Percentiles rank a stretch among this genome's conserved stretches.
Evolutionary conservation across 2,888 invertebrate genomes (phyloP).

Genomic region (Leucophenga montana): DNA sequence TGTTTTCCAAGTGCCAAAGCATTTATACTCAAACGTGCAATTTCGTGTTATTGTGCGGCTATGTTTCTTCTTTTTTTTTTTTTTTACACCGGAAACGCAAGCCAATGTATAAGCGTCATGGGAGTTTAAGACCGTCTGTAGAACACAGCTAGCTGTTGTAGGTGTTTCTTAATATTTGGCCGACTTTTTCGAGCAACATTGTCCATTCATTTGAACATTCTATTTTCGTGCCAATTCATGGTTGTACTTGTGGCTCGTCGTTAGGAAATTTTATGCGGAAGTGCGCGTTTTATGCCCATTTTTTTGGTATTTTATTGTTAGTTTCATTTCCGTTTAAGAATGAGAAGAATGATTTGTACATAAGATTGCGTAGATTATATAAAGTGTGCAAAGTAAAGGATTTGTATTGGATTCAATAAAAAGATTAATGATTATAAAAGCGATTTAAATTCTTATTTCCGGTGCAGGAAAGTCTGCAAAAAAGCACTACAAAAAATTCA

Average conservation of each 20-base stretch:
- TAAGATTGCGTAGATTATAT: constrained; percentile 27
- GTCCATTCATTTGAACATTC: too few species aligned
- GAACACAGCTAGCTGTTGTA: background rate
- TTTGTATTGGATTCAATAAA: too few species aligned
- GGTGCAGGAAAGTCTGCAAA: too few species aligned
- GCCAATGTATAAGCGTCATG: constrained; percentile 29
- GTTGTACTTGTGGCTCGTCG: constrained; percentile 26
- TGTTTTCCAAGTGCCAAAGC: constrained; percentile 55
- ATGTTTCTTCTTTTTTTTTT: constrained; percentile 54
- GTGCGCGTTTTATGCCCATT: constrained; percentile 61
- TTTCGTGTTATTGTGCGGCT: constrained; percentile 64
- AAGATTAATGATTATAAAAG: too few species aligned
- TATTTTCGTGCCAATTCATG: constrained; percentile 8
- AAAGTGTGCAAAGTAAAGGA: too few species aligned
- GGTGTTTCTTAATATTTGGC: background rate
- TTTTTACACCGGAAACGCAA: constrained; percentile 41
- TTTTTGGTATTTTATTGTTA: constrained; percentile 56
- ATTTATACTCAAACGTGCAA: constrained; percentile 67
- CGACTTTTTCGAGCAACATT: too few species aligned
- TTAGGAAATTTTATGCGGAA: constrained; percentile 61
- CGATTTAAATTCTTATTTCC: too few species aligned
- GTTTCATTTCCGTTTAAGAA: constrained; percentile 51
- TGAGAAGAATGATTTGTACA: constrained; percentile 9
- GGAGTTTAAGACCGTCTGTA: background rate
- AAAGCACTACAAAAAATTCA: too few species aligned